Evolutionary conservation across 2,113 vertebrate species (phyloP), one percentile per base, ranked within the genome.

Genomic region (Macquaria australasica): DNA sequence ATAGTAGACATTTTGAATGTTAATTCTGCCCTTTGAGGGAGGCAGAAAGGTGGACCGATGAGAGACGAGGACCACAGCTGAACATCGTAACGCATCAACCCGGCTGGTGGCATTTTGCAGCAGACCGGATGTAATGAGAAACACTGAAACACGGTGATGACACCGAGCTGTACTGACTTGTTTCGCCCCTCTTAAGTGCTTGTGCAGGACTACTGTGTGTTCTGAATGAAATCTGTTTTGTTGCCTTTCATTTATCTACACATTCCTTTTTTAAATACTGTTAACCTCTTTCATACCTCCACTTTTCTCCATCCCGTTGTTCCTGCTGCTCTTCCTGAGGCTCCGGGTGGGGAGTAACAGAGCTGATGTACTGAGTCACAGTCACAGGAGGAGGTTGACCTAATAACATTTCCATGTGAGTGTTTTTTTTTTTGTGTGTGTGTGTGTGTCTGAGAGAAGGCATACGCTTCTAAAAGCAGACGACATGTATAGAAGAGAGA

Each of bases 1-100:
- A 60, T 10, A 10, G 16, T 31, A 84, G 85, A 84, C 81, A 53
- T 48, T 34, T 59, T 82, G 86, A 87, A 88, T 91, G 90, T 91
- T 84, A 77, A 14, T 71, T 67, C 41, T 63, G 43, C 58, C 71
- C 51, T 84, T 51, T 53, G 45, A 82, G 39, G 15, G 55, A 41
- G 55, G 66, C 34, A 14, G 68, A 59, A 15, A 31, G 34, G 28
- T 2, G 41, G 43, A 43, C n/a, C 1, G 6, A 43, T 34, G 25
- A 51, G 31, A 56, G 74, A 37, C n/a, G 21, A 79, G n/a, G 60
- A 37, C 39, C 28, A 21, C 48, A 43, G 69, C 11, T 48, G 6
- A 71, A 51, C 66, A 5, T 11, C 8, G 48, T 18, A 39, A 31
- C 48, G 23, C 18, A n/a, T n/a, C 37, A 18, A 10, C 50, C 50